Conservation (phyloP, 2,113 vertebrate species). For the Ceyx melanurus region DNA sequence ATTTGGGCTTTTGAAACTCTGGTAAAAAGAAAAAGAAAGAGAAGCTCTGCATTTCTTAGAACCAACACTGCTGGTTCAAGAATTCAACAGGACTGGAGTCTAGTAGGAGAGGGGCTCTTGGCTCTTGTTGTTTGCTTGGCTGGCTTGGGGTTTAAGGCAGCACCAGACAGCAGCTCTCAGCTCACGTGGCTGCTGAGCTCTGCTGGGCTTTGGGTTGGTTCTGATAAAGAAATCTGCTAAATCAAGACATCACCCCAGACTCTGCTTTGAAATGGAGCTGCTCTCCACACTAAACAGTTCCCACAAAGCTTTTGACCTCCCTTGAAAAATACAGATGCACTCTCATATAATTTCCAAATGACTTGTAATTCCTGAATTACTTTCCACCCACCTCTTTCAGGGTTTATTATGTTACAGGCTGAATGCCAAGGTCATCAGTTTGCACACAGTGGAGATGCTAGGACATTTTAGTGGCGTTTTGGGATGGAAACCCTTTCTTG, state of each 20-base stretch:
- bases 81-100: neutral
- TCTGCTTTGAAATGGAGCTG: neutral
- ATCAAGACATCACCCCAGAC: neutral
- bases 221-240: neutral
- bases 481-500: constrained; percentile 44
- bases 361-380: constrained; percentile 50
- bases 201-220: neutral
- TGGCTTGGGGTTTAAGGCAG: neutral
- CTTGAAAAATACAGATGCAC: neutral
- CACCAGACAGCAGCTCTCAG: neutral
- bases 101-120: neutral
- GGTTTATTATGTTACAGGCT: constrained; percentile 19
- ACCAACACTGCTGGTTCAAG: neutral
- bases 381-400: constrained; percentile 54
- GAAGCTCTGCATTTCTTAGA: neutral
- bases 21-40: neutral
- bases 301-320: constrained; percentile 42
- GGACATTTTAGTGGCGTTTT: constrained; percentile 37
- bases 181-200: neutral
- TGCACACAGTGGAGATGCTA: constrained; percentile 39
- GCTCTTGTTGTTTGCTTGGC: neutral
- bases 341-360: neutral
- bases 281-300: neutral
- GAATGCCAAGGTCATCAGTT: constrained; percentile 66
- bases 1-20: neutral